Base-by-base conservation (phyloP, 2,888 invertebrate genomes). In the Serripes groenlandicus region DNA sequence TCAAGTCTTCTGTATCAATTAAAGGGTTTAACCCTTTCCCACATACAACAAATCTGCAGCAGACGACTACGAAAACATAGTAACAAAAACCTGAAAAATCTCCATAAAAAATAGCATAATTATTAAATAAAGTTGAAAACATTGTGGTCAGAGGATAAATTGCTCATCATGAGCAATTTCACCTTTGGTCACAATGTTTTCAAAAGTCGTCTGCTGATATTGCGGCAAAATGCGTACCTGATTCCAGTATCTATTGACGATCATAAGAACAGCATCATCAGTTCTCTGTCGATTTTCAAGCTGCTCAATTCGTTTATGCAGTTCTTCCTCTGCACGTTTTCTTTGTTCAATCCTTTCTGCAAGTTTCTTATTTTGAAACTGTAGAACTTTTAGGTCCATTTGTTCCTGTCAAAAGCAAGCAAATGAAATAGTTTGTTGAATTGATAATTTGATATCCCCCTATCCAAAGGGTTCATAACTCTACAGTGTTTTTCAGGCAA, bases 261-360 rank as follows among this genome's bases (percentile, higher is more conserved):
- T 98, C 95, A 98, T 99, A 7, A 99, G 96, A 37, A 99, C 98
- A 37, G 99, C 98, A 95, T 99, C 99, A 94, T 99, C 99, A 94
- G 96, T 78, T 97, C 95, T 96, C 94, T 98, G 98, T 83, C 99
- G 96, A 94, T 98, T 98, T 93, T 99, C 98, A 91, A 99, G 96
- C 92, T 94, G 94, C 97, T 98, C 94, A 68, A 94, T 94, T 35
- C 94, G 87, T 73, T 92, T 92, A 35, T 92, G 89, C 35, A 94
- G 87, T 66, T 94, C 94, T 35, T 93, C 93, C 75, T 95, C 94
- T 0, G 91, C 92, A 70, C 92, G 89, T 68, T 94, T 91, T 34
- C 94, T 83, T 76, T 93, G 93, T 64, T 94, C 94, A 18, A 95
- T 93, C 35, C 95, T 88, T 89, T 96, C 95, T 42, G 97, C 97